These are phyloP conservation scores for Pseudomyrmex concolor DNA, from an alignment of 1,140 invertebrate genomes.

Conservation along the genomic window DNA sequence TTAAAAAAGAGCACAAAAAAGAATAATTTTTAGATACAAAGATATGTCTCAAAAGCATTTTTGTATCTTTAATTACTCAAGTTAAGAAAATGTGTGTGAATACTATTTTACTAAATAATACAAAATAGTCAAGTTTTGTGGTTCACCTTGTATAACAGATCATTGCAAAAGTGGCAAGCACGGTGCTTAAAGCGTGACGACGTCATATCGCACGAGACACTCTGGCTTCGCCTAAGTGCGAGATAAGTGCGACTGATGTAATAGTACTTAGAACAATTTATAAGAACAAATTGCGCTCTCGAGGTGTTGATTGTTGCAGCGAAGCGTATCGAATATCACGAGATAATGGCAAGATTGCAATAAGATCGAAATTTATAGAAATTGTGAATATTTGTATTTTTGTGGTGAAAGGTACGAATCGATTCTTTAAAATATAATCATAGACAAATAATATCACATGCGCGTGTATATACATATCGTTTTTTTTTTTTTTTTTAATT, in stretches of 20 bases:
- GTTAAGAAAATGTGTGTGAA: neutral
- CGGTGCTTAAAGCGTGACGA: slow-evolving; percentile 10
- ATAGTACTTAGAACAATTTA: slow-evolving; percentile 38
- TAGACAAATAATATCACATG: neutral
- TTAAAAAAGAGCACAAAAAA: too few relatives aligned
- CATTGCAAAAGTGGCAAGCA: neutral
- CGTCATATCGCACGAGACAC: slow-evolving; percentile 1
- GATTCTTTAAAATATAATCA: neutral
- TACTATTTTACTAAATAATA: neutral
- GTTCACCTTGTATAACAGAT: neutral
- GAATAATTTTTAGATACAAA: too few relatives aligned
- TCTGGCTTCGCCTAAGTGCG: neutral
- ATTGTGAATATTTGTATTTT: slow-evolving; percentile 11
- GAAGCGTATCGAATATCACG: neutral
- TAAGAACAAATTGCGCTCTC: slow-evolving; percentile 12
- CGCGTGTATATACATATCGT: neutral
- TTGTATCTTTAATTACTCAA: neutral
- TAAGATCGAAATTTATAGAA: neutral
- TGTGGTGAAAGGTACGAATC: neutral
- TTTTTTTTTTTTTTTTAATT: neutral
- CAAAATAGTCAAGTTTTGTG: neutral
- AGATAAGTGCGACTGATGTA: slow-evolving; percentile 32
- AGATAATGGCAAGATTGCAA: neutral
- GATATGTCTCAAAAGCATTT: neutral
- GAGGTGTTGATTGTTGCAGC: slow-evolving; percentile 19